Base-by-base conservation (phyloP, 2,113 vertebrate species). In the Lethenteron camtschaticum region DNA sequence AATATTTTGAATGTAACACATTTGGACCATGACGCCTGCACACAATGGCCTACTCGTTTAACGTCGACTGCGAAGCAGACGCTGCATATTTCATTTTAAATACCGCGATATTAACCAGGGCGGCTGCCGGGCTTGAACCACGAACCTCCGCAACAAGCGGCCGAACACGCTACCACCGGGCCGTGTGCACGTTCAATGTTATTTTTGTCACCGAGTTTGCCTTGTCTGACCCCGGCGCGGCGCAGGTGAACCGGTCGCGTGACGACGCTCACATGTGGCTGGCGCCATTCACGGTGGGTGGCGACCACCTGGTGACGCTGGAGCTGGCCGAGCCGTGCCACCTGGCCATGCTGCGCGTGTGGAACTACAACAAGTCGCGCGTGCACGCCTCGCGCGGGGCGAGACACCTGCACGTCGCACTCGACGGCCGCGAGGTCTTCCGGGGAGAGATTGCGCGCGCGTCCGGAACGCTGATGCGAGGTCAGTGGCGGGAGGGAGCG, bases 351-450 rank as follows among this genome's bases (percentile, higher is more conserved):
- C 87, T 99, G 72, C 85, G 94, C 11, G 78, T 99, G 70, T 99
- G 94, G 94, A 99, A 99, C 79, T 99, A 99, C 75, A 99, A 99
- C 76, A 99, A 99, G 75, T 99, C 94, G 1, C 86, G 94, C 20
- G 95, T 99, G 56, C 89, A 96, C 75, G 96, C 90, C 10, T 95
- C 91, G 77, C 79, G 92, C 2, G 94, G 94, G 1, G 87, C 84
- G 71, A 88, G 81, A 79, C 89, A 95, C 74, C 78, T 95, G 69
- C 77, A 83, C 57, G 94, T 99, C 79, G 57, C 83, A 59, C 77
- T 99, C 69, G 87, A 95, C 12, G 76, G 81, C 1, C 79, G 78
- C 20, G 84, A 82, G 73, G 88, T 99, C 79, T 99, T 99, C 75
- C 82, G 79, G 72, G 94, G 92, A 57, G 94, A 99, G 77, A 96